Evolutionary conservation across 2,113 vertebrate genomes (phyloP).

Genomic region (Colossoma macropomum): DNA sequence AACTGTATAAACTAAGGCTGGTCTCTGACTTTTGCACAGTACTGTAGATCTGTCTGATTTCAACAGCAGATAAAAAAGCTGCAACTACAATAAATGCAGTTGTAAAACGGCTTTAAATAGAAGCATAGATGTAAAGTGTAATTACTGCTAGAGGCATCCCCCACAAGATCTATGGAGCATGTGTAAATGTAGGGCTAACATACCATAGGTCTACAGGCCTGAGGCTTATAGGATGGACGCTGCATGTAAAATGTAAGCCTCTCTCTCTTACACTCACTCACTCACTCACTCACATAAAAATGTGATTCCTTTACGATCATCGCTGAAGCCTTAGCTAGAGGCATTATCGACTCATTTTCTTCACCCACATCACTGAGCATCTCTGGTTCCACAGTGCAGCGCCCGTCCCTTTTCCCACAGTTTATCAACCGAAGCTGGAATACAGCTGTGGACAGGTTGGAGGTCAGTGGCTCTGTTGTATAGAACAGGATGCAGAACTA

Average conservation of each 20-base stretch:
- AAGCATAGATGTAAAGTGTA: not conserved
- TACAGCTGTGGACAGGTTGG: too few species aligned
- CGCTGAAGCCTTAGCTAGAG: not conserved
- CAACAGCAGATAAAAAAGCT: not conserved
- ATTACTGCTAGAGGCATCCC: not conserved
- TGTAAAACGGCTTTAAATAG: not conserved
- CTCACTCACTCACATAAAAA: not conserved
- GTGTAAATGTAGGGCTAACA: not conserved
- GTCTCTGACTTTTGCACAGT: too few species aligned
- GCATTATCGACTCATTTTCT: not conserved
- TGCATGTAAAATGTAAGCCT: not conserved
- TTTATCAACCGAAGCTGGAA: not conserved
- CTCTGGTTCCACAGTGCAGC: not conserved
- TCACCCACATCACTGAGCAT: not conserved
- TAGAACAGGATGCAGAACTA: too few species aligned
- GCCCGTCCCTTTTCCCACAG: not conserved
- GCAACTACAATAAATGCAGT: not conserved
- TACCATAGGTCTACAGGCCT: not conserved
- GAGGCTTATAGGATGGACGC: not conserved
- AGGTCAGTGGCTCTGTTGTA: too few species aligned
- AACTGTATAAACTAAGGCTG: too few species aligned
- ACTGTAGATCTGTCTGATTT: too few species aligned
- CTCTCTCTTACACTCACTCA: not conserved
- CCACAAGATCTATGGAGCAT: not conserved
- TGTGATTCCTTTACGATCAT: not conserved